A percentile compares a stretch with the other conserved stretches of the same genome.
These are phyloP conservation scores for Agriopis leucophaearia DNA, from an alignment of 2,888 invertebrate genomes.

Conservation along the genomic window DNA sequence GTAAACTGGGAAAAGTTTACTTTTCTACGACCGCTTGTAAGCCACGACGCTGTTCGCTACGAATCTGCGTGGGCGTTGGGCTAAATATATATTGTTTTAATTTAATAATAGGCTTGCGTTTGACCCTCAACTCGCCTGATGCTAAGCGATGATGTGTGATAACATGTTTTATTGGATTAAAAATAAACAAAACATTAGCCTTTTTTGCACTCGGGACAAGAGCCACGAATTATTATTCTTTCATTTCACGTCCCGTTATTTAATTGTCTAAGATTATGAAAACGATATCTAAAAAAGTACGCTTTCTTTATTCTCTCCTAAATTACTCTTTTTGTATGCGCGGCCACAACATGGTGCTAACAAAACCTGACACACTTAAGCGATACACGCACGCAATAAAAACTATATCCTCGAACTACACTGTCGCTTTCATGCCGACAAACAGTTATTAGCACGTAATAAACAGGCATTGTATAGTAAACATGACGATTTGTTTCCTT, in stretches of 20 bases:
- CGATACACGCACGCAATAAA: constrained; percentile 23
- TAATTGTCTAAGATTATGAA: constrained; percentile 4
- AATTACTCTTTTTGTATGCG: constrained; percentile 69
- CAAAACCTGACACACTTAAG: constrained; percentile 62
- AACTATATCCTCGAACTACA: constrained; percentile 45
- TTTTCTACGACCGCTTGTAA: too few relatives aligned
- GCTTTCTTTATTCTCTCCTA: constrained; percentile 71
- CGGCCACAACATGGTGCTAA: constrained; percentile 53
- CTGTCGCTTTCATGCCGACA: constrained; percentile 42
- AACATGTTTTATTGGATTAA: neutral
- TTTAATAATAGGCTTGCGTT: too few relatives aligned
- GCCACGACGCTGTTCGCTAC: too few relatives aligned
- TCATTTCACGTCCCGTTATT: neutral
- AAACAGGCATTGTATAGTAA: constrained; percentile 45
- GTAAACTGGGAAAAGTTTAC: too few relatives aligned
- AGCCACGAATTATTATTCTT: constrained; percentile 42
- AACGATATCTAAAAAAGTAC: constrained; percentile 52
- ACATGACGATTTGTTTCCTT: constrained; percentile 27
- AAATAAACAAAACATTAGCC: too few relatives aligned
- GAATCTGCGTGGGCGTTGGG: too few relatives aligned
- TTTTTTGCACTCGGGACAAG: constrained; percentile 4
- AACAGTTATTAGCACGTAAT: constrained; percentile 4
- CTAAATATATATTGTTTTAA: too few relatives aligned
- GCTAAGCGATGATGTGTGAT: neutral
- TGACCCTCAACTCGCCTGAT: too few relatives aligned